Percentiles rank a stretch among this genome's conserved stretches.
Evolutionary conservation across 2,888 invertebrate species (phyloP).

Genomic region (Neoaliturus tenellus): DNA sequence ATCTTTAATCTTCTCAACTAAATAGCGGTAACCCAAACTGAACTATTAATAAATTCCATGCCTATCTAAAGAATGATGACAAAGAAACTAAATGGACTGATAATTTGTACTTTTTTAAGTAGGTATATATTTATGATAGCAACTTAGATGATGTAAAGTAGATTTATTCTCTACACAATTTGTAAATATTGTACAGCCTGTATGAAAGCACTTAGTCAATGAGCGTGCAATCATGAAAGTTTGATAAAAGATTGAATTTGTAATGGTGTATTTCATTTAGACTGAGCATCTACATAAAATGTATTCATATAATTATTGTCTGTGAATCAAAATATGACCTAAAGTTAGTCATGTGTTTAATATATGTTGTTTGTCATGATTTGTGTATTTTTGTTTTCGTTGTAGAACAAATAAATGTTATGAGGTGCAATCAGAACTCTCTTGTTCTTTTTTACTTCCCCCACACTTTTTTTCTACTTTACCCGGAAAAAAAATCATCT

Average conservation of each 20-base stretch:
- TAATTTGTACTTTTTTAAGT: constrained; percentile 28
- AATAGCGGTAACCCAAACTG: too few relatives aligned
- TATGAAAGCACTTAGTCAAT: background rate
- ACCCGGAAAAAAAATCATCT: background rate
- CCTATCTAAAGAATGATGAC: background rate
- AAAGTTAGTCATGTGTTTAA: background rate
- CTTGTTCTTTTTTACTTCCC: background rate
- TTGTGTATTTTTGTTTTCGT: background rate
- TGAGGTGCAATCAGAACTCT: background rate
- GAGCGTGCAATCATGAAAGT: background rate
- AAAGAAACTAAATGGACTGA: constrained; percentile 14
- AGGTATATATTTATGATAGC: constrained; percentile 17
- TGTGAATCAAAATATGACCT: constrained; percentile 19
- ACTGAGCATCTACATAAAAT: background rate
- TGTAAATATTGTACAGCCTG: constrained; percentile 32
- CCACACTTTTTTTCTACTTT: background rate
- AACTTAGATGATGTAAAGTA: background rate
- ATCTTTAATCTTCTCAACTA: too few relatives aligned
- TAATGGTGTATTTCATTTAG: background rate
- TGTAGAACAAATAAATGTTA: constrained; percentile 23
- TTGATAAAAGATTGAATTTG: background rate
- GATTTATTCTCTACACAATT: background rate
- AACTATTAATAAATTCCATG: too few relatives aligned
- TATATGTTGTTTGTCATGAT: constrained; percentile 12
- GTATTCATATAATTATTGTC: background rate